A percentile compares a stretch with the other conserved stretches of the same genome.
Evolutionary conservation across 2,113 vertebrate genomes (phyloP).

Genomic region (Calypte anna): DNA sequence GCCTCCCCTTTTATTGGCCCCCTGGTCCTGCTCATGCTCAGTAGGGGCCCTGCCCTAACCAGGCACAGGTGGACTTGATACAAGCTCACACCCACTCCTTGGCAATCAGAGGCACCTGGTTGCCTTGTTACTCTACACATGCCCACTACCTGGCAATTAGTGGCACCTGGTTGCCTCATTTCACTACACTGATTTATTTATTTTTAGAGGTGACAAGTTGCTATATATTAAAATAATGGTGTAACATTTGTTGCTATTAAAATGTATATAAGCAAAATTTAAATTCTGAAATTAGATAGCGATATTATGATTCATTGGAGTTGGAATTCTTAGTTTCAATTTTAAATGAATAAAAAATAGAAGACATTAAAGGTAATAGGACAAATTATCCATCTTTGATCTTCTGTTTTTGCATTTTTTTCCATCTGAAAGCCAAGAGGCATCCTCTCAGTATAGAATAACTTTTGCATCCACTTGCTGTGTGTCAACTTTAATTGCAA

Average conservation of each 20-base stretch:
- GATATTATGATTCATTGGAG: background rate
- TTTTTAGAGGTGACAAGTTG: conserved; percentile 17
- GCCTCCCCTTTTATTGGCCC: too few species aligned
- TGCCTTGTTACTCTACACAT: too few species aligned
- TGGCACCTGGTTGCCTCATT: too few species aligned
- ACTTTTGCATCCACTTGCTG: background rate
- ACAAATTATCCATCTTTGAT: background rate
- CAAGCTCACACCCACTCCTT: too few species aligned
- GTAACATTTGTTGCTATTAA: conserved; percentile 16
- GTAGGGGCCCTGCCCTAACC: too few species aligned
- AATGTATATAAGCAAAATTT: background rate
- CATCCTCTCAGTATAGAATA: background rate
- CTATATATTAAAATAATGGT: conserved; percentile 30
- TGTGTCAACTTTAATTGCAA: background rate
- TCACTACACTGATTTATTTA: background rate
- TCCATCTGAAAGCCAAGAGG: background rate
- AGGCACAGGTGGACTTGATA: too few species aligned
- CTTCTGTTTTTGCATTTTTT: background rate
- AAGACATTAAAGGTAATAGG: background rate
- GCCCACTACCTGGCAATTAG: too few species aligned
- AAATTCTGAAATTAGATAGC: background rate
- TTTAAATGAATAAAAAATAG: background rate
- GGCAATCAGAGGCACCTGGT: too few species aligned
- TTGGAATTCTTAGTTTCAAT: background rate
- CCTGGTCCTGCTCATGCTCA: too few species aligned